phyloP scores from a whole-genome alignment of 2,797 vertebrate species.

The Sebastes matsubarae region DNA sequence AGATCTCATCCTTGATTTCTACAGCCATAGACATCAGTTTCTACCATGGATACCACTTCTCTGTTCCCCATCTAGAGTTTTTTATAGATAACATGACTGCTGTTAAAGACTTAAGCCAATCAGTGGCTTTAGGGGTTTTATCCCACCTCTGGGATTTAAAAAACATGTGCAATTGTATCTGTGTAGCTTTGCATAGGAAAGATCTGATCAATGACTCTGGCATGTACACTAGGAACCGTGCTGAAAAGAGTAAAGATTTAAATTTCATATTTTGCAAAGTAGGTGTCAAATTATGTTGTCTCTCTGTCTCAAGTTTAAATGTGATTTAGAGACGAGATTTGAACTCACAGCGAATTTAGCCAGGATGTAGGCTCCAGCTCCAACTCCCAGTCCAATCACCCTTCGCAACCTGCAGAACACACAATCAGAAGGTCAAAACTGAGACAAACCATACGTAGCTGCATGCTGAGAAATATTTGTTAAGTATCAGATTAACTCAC shows the following conservation, averaged over 20 bases:
- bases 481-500: constrained; percentile 67
- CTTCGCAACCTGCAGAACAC: constrained; percentile 84
- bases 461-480: background rate
- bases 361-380: constrained; percentile 93
- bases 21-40: background rate
- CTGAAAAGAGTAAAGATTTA: background rate
- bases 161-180: background rate
- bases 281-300: background rate
- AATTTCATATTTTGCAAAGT: background rate
- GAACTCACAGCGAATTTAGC: constrained; percentile 93
- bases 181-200: background rate
- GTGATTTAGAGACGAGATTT: background rate
- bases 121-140: background rate
- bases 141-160: background rate
- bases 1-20: background rate
- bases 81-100: background rate
- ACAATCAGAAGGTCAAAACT: constrained; percentile 10
- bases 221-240: background rate
- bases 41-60: background rate
- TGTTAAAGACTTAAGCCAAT: background rate
- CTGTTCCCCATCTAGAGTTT: background rate
- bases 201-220: background rate
- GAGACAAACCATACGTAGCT: rapidly evolving
- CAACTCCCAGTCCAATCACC: constrained; percentile 93
- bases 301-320: background rate